Evolutionary conservation across 2,888 invertebrate species (phyloP), one percentile per base, ranked within the genome.

Genomic region (Eilema depressum): DNA sequence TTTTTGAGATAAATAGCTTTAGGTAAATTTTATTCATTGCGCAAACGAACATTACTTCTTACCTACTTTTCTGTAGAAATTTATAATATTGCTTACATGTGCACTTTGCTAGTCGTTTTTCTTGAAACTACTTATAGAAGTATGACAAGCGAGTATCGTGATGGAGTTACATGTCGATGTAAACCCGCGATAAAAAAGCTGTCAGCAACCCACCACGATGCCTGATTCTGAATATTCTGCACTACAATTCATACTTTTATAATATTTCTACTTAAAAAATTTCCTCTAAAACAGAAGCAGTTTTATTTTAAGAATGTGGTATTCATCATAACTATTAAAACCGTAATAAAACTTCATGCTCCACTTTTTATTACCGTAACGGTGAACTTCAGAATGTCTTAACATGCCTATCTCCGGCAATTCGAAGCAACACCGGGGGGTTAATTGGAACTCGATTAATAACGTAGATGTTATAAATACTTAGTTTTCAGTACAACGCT

Each of bases 141-240:
- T 71, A 78, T 71, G 63, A 82, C 77, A 82, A 69, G 77, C 78
- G 76, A 86, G 83, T 82, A 85, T 85, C 86, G 84, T 86, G 86
- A 86, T 84, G 77, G 82, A 86, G 85, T 89, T 87, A 85, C 88
- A 88, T 88, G 85, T 85, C 83, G 89, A 88, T 89, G 82, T 85
- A 80, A 83, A 81, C 73, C 72, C 68, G 75, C 80, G 85, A 88
- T 88, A 87, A 85, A 83, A 65, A 81, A 76, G 73, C 76, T 81
- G 78, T 79, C 78, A 72, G 76, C 80, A 80, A 67, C 79, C 79
- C 77, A 73, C 75, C 77, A 79, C 80, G 75, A 75, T 77, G 75
- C 77, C 71, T 77, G 76, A 83, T 85, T 81, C 82, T 82, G 83
- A 73, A 79, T 79, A 79, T 75, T 63, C 53, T 72, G 69, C 68